These are phyloP conservation scores for Athalia cordata DNA, from an alignment of 2,888 invertebrate genomes.

Conservation along the genomic window DNA sequence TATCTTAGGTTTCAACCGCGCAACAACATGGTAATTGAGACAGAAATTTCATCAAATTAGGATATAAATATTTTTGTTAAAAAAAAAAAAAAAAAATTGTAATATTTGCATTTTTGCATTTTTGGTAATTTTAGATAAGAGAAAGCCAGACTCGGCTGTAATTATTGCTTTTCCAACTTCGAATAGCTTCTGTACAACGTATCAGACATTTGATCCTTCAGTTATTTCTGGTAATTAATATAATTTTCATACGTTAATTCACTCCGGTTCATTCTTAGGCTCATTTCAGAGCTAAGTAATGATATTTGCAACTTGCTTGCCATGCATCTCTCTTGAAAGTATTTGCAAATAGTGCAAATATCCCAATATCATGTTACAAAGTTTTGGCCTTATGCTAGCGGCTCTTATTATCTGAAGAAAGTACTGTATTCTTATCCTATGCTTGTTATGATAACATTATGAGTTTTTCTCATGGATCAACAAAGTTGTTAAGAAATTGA, in stretches of 20 bases:
- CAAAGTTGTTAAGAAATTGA: too few species aligned
- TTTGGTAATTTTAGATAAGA: slow-evolving; percentile 30
- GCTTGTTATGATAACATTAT: not conserved
- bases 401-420: not conserved
- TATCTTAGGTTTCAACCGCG: not conserved
- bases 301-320: not conserved
- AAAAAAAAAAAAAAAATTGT: not conserved
- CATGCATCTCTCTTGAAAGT: not conserved
- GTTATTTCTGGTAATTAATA: slow-evolving; percentile 52
- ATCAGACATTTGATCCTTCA: slow-evolving; percentile 53
- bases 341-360: slow-evolving; percentile 20
- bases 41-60: not conserved
- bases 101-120: slow-evolving; percentile 20
- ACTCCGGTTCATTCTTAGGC: not conserved
- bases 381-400: not conserved
- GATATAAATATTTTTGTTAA: not conserved
- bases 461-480: not conserved
- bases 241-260: slow-evolving; percentile 47
- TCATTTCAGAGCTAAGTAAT: slow-evolving; percentile 7
- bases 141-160: slow-evolving; percentile 3
- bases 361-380: slow-evolving; percentile 6
- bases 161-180: not conserved
- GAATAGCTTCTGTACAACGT: slow-evolving; percentile 40
- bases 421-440: not conserved
- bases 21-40: not conserved